Conservation (phyloP, 2,113 vertebrate species). For the Triplophysa tibetana region DNA sequence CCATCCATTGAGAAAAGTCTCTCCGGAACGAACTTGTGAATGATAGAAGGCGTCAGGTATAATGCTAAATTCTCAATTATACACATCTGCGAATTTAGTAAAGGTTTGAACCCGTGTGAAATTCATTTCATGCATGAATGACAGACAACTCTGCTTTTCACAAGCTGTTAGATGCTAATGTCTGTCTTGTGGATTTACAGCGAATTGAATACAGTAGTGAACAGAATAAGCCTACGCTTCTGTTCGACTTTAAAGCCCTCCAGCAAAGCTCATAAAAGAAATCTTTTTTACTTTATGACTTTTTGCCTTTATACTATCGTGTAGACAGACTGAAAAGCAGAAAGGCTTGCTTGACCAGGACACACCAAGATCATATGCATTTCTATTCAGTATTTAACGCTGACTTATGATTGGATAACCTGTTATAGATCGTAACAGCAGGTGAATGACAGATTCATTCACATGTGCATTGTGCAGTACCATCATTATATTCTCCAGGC, state of each 20-base stretch:
- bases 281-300: neutral
- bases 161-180: slow-evolving; percentile 39
- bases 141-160: slow-evolving; percentile 39
- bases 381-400: no score
- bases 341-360: no score
- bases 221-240: slow-evolving; percentile 28
- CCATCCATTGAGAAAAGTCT: slow-evolving; percentile 5
- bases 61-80: slow-evolving; percentile 43
- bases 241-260: slow-evolving; percentile 1
- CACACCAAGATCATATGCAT: no score
- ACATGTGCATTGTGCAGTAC: no score
- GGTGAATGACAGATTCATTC: no score
- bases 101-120: slow-evolving; percentile 38
- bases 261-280: slow-evolving; percentile 2
- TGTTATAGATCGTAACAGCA: no score
- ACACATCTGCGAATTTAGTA: slow-evolving; percentile 32
- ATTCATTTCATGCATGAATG: slow-evolving; percentile 35
- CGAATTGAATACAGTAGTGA: slow-evolving; percentile 35
- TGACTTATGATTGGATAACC: no score
- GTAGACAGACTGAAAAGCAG: no score
- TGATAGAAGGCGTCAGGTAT: slow-evolving; percentile 34
- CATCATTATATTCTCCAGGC: no score
- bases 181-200: slow-evolving; percentile 35
- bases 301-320: slow-evolving; percentile 19
- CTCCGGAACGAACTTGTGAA: slow-evolving; percentile 4